Evolutionary conservation across 2,888 invertebrate genomes (phyloP).

Genomic region (Lasioglossum pauxillum): DNA sequence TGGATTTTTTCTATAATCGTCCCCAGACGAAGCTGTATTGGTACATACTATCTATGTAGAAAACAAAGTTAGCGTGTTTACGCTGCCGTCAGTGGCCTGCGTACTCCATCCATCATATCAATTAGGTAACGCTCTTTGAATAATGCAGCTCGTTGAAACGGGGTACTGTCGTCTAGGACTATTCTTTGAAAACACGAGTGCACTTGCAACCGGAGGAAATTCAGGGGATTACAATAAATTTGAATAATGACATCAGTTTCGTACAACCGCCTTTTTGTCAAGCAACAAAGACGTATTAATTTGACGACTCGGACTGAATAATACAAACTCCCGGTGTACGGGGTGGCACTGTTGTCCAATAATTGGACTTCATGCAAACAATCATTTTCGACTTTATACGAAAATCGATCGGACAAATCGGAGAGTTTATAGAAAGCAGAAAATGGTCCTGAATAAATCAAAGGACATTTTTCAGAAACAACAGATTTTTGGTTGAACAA

Average conservation of each 20-base stretch:
- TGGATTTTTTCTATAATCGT: conserved; percentile 19
- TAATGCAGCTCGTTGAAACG: neutral
- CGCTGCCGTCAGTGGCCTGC: neutral
- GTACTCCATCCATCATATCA: neutral
- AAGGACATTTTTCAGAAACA: neutral
- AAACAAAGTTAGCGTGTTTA: conserved; percentile 9
- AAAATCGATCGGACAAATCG: too few species aligned
- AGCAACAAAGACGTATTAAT: neutral
- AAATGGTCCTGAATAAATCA: neutral
- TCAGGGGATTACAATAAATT: neutral
- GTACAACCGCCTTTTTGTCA: neutral
- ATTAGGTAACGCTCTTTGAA: conserved; percentile 13
- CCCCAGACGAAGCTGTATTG: conserved; percentile 11
- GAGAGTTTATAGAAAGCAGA: neutral
- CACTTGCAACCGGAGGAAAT: neutral
- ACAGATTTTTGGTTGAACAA: neutral
- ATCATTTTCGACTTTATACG: too few species aligned
- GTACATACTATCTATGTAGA: neutral
- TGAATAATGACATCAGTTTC: neutral
- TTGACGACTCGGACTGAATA: neutral
- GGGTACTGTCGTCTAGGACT: neutral
- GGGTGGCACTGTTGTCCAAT: neutral
- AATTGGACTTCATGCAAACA: too few species aligned
- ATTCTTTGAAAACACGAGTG: neutral
- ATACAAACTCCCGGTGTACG: neutral